These are phyloP conservation scores for Caenorhabditis sulstoni DNA, from an alignment of 2,888 invertebrate species.

Conservation along the genomic window DNA sequence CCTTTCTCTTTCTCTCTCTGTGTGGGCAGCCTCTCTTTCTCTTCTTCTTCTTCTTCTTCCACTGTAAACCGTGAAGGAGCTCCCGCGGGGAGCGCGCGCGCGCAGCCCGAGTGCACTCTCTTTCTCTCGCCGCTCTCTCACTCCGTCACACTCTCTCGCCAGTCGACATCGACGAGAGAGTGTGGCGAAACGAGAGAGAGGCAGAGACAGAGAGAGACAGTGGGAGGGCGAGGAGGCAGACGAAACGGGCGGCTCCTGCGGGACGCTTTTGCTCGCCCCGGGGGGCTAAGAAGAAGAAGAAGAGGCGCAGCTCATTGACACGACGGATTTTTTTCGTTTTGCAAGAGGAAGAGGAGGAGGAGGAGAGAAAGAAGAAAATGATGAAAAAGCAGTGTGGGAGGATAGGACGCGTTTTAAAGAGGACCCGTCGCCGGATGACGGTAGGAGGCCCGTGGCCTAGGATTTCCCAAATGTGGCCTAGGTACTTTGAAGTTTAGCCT, in stretches of 20 bases:
- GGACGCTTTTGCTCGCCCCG: constrained; percentile 12
- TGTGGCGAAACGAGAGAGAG: neutral
- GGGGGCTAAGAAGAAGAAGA: neutral
- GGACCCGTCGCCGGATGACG: too few relatives aligned
- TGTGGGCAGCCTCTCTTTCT: too few relatives aligned
- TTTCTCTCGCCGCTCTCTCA: constrained; percentile 10
- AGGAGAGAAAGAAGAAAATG: constrained; percentile 1
- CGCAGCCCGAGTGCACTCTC: too few relatives aligned
- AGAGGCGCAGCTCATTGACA: constrained; percentile 34
- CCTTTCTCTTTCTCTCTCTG: too few relatives aligned
- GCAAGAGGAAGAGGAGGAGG: too few relatives aligned
- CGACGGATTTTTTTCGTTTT: neutral
- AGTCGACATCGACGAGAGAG: neutral
- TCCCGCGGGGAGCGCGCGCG: too few relatives aligned
- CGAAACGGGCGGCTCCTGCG: constrained; percentile 19
- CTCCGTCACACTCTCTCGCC: constrained; percentile 18
- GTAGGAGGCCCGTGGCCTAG: too few relatives aligned
- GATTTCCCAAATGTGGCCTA: too few relatives aligned
- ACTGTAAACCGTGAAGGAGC: too few relatives aligned
- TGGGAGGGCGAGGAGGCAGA: constrained; percentile 22
- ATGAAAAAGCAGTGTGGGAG: constrained; percentile 20
- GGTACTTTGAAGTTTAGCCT: too few relatives aligned
- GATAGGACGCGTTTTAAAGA: too few relatives aligned
- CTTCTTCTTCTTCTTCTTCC: too few relatives aligned
- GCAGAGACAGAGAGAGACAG: constrained; percentile 11